Base-by-base conservation (phyloP, 1,140 invertebrate species). In the Babylonia areolata region DNA sequence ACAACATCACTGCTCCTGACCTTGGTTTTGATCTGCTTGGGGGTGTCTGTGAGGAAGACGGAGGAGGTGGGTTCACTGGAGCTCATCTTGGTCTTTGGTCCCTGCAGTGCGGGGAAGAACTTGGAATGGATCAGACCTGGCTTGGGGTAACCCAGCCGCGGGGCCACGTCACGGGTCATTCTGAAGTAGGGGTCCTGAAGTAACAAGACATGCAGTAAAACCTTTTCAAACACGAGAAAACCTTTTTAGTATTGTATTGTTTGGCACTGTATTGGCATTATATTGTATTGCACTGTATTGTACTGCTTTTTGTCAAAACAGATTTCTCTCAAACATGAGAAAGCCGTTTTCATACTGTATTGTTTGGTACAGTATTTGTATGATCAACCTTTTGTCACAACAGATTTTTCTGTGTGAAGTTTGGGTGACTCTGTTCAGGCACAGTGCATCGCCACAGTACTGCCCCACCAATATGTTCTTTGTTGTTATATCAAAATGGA, bases 11-110 rank as follows among this genome's bases (percentile, higher is more conserved):
- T n/a, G n/a, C 17, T 40, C 58, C 69, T 40, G 89, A 95, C 96
- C 96, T 99, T 99, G 93, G 97, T 99, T 94, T 99, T 99, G 82
- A 99, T 98, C 94, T 99, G 97, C 91, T 99, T 99, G 0, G 98
- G 95, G 0, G 98, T 99, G 92, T 99, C 99, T 46, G 97, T 99
- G 0, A 99, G 94, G 93, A 97, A 99, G 87, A 99, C 98, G 0
- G 99, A 98, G 0, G 98, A 97, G 93, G 98, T 99, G 23, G 96
- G 95, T 93, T 99, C 98, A 92, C 97, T 98, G 11, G 98, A 97
- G 51, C 98, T 99, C 99, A 99, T 99, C 95, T 99, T 99, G 35
- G 97, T 98, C 92, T 98, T 97, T 0, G 98, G 97, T 0, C 99
- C 99, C 95, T 99, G 98, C 35, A 99, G 93, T 1, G 99, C 98